These are phyloP conservation scores for Saxidomus purpurata DNA, from an alignment of 1,140 invertebrate genomes.

Conservation along the genomic window DNA sequence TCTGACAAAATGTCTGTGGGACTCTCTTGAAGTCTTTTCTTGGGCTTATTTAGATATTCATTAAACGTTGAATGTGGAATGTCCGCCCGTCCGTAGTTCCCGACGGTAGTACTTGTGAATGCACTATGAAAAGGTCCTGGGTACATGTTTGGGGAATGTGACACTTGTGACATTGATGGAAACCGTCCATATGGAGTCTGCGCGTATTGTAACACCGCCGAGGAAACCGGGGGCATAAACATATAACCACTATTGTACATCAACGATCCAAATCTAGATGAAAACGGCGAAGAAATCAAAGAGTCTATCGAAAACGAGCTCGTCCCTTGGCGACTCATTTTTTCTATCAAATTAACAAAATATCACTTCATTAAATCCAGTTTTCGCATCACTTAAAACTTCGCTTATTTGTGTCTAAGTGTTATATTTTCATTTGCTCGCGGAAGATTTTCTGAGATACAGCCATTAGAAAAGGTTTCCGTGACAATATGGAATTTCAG, in stretches of 20 bases:
- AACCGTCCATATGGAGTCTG: conserved; percentile 8
- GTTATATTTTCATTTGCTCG: too few relatives aligned
- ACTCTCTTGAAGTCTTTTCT: not conserved
- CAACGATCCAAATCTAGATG: conserved; percentile 64
- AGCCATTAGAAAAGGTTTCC: too few relatives aligned
- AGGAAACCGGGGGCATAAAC: conserved; percentile 64
- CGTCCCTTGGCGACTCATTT: conserved; percentile 57
- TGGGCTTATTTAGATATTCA: conserved; percentile 16
- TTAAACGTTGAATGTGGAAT: conserved; percentile 22
- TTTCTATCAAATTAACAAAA: not conserved
- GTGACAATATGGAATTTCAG: not conserved
- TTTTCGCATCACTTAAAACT: not conserved
- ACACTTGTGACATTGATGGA: not conserved
- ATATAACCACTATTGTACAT: conserved; percentile 65
- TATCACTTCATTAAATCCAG: conserved; percentile 16
- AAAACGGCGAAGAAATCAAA: conserved; percentile 58
- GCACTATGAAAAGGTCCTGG: conserved; percentile 40
- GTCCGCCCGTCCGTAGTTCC: conserved; percentile 31
- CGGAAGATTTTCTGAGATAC: too few relatives aligned
- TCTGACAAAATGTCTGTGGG: not conserved
- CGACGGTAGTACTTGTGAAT: conserved; percentile 8
- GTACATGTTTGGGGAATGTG: not conserved
- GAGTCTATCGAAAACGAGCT: conserved; percentile 73
- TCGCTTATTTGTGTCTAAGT: too few relatives aligned
- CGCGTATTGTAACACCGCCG: conserved; percentile 30